Conservation (phyloP, 2,113 vertebrate species). For the Progne subis region DNA sequence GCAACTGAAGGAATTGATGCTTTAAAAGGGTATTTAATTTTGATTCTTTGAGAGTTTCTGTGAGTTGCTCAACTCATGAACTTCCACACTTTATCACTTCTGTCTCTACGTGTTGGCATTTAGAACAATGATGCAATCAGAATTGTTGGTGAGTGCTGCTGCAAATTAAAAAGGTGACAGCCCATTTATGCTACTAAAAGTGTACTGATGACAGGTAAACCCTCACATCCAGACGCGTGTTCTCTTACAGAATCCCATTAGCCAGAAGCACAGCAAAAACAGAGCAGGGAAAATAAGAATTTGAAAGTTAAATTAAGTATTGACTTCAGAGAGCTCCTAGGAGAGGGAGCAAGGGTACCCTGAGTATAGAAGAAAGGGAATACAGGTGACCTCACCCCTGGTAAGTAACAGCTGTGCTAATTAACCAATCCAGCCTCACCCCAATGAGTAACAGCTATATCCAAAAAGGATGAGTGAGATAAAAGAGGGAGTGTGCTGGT, state of each 20-base stretch:
- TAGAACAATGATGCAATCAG: not conserved
- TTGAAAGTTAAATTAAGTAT: conserved; percentile 20
- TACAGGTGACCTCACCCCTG: not conserved
- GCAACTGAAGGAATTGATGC: not conserved
- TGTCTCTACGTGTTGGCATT: not conserved
- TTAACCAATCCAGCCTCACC: not conserved
- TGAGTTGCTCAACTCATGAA: not conserved
- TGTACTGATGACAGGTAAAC: not conserved
- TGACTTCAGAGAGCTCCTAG: not conserved
- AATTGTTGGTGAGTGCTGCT: not conserved
- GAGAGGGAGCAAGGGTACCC: not conserved
- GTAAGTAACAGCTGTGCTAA: not conserved
- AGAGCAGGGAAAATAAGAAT: not conserved
- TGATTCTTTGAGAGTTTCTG: not conserved
- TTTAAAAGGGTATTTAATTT: not conserved
- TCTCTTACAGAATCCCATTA: not conserved
- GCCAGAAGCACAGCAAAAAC: not conserved
- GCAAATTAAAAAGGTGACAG: conserved; percentile 4
- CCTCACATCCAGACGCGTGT: not conserved
- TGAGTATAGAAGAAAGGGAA: not conserved
- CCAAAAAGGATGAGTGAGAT: not conserved
- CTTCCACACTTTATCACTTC: not conserved
- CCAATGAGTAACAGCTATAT: not conserved
- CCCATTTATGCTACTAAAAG: not conserved
- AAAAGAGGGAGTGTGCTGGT: not conserved